Percentiles rank a stretch among this genome's conserved stretches.
Conservation (phyloP, 2,797 vertebrate genomes). For the Bovichtus variegatus region DNA sequence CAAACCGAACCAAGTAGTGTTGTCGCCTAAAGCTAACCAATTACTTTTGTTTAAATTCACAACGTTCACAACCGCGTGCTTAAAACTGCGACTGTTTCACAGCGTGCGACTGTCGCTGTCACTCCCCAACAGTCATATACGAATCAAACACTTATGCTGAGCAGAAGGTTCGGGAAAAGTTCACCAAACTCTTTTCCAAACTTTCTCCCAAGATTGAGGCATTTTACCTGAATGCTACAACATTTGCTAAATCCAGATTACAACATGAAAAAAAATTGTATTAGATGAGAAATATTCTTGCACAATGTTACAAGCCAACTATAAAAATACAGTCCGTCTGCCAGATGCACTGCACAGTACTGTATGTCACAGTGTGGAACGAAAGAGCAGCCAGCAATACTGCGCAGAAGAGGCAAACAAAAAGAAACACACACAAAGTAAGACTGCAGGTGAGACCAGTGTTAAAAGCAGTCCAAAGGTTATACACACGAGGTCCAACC, state of each 20-base stretch:
- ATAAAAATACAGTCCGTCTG: not conserved
- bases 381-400: not conserved
- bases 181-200: not conserved
- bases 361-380: not conserved
- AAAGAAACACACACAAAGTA: not conserved
- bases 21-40: too few relatives aligned
- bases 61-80: too few relatives aligned
- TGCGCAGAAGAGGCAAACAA: not conserved
- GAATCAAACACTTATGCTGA: not conserved
- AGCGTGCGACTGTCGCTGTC: too few relatives aligned
- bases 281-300: not conserved
- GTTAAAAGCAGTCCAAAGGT: too few relatives aligned
- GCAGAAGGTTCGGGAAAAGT: not conserved
- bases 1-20: too few relatives aligned
- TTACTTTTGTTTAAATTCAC: too few relatives aligned
- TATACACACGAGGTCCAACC: not conserved
- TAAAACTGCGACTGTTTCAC: too few relatives aligned
- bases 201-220: not conserved
- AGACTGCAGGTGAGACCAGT: too few relatives aligned
- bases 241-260: not conserved
- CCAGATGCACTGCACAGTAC: not conserved
- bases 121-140: too few relatives aligned
- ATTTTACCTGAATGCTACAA: not conserved
- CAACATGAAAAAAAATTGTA: not conserved
- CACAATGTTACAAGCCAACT: not conserved